A percentile compares a stretch with the other conserved stretches of the same genome.
Conservation (phyloP, 2,888 invertebrate genomes). For the Torymus texanus region DNA sequence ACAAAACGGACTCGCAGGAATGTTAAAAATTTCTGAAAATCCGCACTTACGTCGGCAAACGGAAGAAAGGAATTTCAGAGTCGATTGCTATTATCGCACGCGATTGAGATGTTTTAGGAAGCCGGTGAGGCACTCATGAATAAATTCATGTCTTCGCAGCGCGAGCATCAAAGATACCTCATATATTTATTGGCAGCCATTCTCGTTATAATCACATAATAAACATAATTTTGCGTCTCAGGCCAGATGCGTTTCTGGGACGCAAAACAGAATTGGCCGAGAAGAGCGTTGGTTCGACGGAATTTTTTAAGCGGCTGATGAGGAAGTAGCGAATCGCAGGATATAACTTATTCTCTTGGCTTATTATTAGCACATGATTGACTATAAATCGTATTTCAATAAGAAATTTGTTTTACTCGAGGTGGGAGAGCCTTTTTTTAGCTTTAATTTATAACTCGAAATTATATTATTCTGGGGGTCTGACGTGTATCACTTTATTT, state of each 20-base stretch:
- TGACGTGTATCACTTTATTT: too few relatives aligned
- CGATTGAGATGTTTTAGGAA: slow-evolving; percentile 21
- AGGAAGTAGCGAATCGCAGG: slow-evolving; percentile 9
- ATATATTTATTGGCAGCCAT: slow-evolving; percentile 3
- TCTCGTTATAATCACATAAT: slow-evolving; percentile 40
- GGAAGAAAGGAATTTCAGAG: background rate
- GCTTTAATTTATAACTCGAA: too few relatives aligned
- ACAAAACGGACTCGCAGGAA: background rate
- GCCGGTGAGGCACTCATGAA: slow-evolving; percentile 9
- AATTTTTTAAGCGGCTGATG: slow-evolving; percentile 4
- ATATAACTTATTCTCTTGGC: background rate
- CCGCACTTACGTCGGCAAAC: background rate
- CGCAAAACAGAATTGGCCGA: background rate
- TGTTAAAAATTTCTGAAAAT: slow-evolving; percentile 16
- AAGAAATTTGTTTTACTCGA: too few relatives aligned
- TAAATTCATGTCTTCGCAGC: slow-evolving; percentile 15
- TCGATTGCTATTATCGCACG: slow-evolving; percentile 6
- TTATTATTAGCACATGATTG: slow-evolving; percentile 31
- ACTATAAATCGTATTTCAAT: background rate
- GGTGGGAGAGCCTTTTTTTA: too few relatives aligned
- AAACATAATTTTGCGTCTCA: slow-evolving; percentile 27
- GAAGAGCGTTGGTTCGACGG: background rate
- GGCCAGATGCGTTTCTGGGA: slow-evolving; percentile 24
- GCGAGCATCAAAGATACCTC: slow-evolving; percentile 9
- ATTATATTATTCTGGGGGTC: too few relatives aligned